Base-by-base conservation (phyloP, 2,797 vertebrate genomes). In the Leptodactylus fallax region DNA sequence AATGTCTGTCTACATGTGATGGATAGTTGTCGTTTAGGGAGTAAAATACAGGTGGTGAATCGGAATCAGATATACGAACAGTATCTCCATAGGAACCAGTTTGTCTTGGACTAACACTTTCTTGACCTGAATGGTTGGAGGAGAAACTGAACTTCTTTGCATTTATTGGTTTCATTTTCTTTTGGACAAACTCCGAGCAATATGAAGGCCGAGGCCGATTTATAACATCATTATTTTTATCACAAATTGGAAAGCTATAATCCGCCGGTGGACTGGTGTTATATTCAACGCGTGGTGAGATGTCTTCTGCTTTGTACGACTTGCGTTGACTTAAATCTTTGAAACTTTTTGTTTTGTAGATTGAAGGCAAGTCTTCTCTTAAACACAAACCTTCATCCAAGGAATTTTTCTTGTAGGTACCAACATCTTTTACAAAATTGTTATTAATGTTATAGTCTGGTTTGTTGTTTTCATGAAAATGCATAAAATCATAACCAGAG, bases 21-120 rank as follows among this genome's bases (percentile, higher is more conserved):
- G 93, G 93, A 47, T 90, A 92, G 45, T 85, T 87, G 69, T 90
- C 92, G 81, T 93, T 92, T 8, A 83, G 10, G 45, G 91, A 19
- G 81, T 90, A 76, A 25, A 77, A 85, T 0, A 17, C 81, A 69
- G 53, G 23, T 16, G 90, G 87, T 65, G 88, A 91, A 81, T 83
- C 49, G 11, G 45, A 36, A 65, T 0, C 25, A 67, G 60, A 36
- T 21, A 47, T 87, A 87, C 79, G 89, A 69, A 74, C 87, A 10
- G 85, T 90, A 51, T 21, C 79, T 17, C 81, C 88, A 86, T 87
- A 23, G 21, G 87, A 36, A 11, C 77, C 86, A 19, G 71, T 63
- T 51, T 83, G 84, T 65, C 85, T 1, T 56, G 87, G 27, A 76
- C 23, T 91, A 53, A 85, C 47, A 58, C 89, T 9, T 0, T 87